Conservation (phyloP, 2,888 invertebrate species). For the Perizoma affinitatum region DNA sequence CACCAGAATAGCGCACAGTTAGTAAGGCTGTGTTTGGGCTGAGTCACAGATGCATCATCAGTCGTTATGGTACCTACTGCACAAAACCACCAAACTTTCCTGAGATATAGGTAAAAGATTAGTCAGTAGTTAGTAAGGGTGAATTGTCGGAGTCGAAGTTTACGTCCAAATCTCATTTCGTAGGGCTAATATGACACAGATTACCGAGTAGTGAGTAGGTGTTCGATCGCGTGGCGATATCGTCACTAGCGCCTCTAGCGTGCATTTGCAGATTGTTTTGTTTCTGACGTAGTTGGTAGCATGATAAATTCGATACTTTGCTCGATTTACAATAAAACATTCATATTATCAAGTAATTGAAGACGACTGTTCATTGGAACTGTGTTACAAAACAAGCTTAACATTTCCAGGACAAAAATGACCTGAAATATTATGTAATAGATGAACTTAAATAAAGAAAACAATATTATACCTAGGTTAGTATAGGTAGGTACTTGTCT, state of each 20-base stretch:
- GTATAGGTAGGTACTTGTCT: too few relatives aligned
- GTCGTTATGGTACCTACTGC: neutral
- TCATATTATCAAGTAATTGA: neutral
- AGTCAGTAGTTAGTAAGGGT: conserved; percentile 7
- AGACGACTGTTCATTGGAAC: neutral
- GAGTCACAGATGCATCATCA: conserved; percentile 12
- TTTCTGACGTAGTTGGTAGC: conserved; percentile 54
- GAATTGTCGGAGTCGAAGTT: neutral
- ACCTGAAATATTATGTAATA: too few relatives aligned
- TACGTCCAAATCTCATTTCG: neutral
- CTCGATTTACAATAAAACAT: conserved; percentile 1
- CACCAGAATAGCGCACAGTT: conserved; percentile 18
- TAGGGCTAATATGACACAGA: conserved; percentile 8
- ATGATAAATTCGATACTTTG: conserved; percentile 50
- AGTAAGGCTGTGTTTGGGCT: conserved; percentile 23
- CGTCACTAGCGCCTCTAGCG: conserved; percentile 63
- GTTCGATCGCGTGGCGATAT: conserved; percentile 59
- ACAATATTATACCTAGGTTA: too few relatives aligned
- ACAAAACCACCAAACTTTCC: neutral
- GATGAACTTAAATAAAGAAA: too few relatives aligned
- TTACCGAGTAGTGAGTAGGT: conserved; percentile 6
- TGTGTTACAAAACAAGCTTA: too few relatives aligned
- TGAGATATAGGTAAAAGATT: neutral
- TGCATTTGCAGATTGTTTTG: conserved; percentile 62
- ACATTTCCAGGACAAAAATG: too few relatives aligned